These are phyloP conservation scores for Todiramphus chloris DNA, from an alignment of 2,113 vertebrate species.

Conservation along the genomic window DNA sequence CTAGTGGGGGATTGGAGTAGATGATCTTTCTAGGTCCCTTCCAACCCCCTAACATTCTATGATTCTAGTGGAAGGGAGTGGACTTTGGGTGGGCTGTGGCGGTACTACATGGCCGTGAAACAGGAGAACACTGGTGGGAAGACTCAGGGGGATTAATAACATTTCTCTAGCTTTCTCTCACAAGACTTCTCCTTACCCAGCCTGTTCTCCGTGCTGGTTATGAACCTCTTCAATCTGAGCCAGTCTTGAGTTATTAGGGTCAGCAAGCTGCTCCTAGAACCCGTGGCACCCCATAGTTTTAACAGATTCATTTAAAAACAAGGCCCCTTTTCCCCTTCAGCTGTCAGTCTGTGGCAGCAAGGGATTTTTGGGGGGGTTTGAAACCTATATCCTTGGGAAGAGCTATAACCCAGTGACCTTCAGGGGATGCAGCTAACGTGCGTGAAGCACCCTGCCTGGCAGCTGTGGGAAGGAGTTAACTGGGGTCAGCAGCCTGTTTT, in stretches of 20 bases:
- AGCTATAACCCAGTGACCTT: not conserved
- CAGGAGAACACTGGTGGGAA: not conserved
- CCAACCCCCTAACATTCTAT: no score
- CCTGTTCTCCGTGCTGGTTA: not conserved
- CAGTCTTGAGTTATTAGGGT: not conserved
- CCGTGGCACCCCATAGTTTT: not conserved
- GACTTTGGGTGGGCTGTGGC: not conserved
- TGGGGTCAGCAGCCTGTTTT: not conserved
- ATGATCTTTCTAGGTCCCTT: no score
- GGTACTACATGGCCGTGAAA: not conserved
- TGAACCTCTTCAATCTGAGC: not conserved
- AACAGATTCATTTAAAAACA: not conserved
- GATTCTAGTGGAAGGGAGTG: not conserved
- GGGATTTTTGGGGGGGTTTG: not conserved
- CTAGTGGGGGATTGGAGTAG: not conserved
- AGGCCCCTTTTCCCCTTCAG: not conserved
- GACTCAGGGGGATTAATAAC: not conserved
- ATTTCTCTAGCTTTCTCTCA: not conserved
- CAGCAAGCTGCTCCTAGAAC: not conserved
- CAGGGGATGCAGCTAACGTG: not conserved
- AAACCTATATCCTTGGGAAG: constrained; percentile 5
- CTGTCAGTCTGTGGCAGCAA: not conserved
- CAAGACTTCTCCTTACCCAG: not conserved
- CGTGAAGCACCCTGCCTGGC: not conserved
- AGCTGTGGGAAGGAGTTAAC: not conserved